Evolutionary conservation across 2,888 invertebrate species (phyloP).

Genomic region (Caenorhabditis uteleia): DNA sequence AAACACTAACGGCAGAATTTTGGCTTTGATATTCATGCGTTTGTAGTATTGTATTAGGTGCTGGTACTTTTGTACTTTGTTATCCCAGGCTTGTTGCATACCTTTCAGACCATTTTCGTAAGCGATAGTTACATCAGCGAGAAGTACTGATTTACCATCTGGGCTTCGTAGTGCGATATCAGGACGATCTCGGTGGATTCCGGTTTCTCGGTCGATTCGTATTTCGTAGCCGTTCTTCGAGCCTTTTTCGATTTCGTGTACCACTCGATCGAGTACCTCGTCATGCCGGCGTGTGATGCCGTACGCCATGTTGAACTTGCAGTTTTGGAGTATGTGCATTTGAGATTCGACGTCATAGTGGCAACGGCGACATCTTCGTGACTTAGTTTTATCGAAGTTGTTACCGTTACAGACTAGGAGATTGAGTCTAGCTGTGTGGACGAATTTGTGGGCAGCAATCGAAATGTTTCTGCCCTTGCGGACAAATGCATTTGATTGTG

Average conservation of each 20-base stretch:
- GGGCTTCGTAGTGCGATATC: neutral
- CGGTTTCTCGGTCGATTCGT: neutral
- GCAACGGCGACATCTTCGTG: slow-evolving; percentile 2
- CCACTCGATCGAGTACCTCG: neutral
- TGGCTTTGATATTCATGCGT: neutral
- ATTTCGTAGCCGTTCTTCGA: neutral
- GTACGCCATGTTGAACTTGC: neutral
- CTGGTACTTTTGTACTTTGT: slow-evolving; percentile 7
- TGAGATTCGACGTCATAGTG: neutral
- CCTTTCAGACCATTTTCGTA: slow-evolving; percentile 5
- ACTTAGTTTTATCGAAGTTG: neutral
- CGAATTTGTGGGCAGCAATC: slow-evolving; percentile 4
- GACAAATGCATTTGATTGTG: neutral
- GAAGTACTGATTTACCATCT: neutral
- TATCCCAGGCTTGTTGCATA: neutral
- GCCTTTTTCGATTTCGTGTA: neutral
- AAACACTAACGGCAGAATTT: neutral
- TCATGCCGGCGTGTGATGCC: slow-evolving; percentile 4
- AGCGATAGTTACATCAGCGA: slow-evolving; percentile 6
- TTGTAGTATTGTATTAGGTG: neutral
- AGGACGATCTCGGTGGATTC: neutral
- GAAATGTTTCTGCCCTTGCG: neutral
- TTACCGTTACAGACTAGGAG: slow-evolving; percentile 4
- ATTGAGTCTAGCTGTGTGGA: slow-evolving; percentile 4
- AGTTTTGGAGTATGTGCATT: slow-evolving; percentile 3